Evolutionary conservation across 2,797 vertebrate genomes (phyloP), one percentile per base, ranked within the genome.

Genomic region (Euthynnus affinis): DNA sequence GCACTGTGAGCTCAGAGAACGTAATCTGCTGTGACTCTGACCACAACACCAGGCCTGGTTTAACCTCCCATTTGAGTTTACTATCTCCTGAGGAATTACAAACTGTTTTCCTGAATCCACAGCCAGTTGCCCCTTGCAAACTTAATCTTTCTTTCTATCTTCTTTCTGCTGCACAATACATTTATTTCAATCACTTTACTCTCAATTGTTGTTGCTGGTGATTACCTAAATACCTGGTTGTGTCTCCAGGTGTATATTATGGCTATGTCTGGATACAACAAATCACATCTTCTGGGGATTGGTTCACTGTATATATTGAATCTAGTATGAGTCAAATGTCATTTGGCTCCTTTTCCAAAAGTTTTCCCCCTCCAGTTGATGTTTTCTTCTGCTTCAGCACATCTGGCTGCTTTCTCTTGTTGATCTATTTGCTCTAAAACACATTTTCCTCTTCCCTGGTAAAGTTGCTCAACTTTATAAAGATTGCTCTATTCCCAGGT

Each of bases 371-470:
- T 66, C 29, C 53, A 72, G 46, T 25, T 64, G 27, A 56, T 81
- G 62, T 62, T 37, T 67, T 27, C 6, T 74, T 64, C 46, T 66
- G 49, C 63, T 72, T n/a, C 37, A 70, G 42, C 53, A 66, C 69
- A 85, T 83, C 76, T 81, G 73, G 65, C 32, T 53, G 55, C 78
- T 73, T 83, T 67, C 40, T 83, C 34, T 25, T 44, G 53, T 69
- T 75, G 71, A 75, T 20, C 20, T 18, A 53, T 83, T 69, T 71
- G 46, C 52, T 71, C 68, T 71, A 48, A 62, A 46, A 63, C n/a
- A 27, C 62, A 48, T 55, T 55, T 76, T 27, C 40, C 27, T 64
- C 42, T 48, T 73, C 52, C 27, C 7, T 37, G 42, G 40, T 40
- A 22, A 72, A 74, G 42, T 58, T 51, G 51, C 58, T 78, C 78